Evolutionary conservation across 2,113 vertebrate species (phyloP).

Genomic region (cattle (Bos taurus)): DNA sequence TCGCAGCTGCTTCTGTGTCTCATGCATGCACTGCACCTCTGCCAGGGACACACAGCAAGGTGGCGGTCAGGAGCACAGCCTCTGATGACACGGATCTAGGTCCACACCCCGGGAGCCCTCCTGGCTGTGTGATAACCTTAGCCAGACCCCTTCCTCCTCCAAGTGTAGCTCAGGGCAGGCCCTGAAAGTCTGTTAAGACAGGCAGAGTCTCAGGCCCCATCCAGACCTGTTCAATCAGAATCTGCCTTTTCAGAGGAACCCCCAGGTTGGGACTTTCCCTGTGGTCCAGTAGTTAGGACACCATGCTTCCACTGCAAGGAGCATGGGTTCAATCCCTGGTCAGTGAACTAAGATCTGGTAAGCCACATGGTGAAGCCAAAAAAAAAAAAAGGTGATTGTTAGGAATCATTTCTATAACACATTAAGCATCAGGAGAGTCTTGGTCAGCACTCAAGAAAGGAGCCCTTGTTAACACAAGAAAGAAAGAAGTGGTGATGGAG

Average conservation of each 20-base stretch:
- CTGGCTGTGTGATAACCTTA: not conserved
- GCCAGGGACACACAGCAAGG: not conserved
- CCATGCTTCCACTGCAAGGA: not conserved
- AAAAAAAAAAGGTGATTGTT: not conserved
- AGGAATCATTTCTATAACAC: not conserved
- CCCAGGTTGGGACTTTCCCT: not conserved
- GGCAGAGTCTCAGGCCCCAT: not conserved
- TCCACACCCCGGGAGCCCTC: not conserved
- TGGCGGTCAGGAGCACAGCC: not conserved
- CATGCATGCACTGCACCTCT: slow-evolving; percentile 94
- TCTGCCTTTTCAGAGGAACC: not conserved
- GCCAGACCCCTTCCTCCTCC: not conserved
- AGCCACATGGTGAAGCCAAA: not conserved
- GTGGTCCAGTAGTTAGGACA: not conserved
- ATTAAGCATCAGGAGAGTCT: not conserved
- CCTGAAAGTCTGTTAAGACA: not conserved
- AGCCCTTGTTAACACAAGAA: not conserved
- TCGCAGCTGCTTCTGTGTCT: slow-evolving; percentile 92
- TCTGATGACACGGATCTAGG: not conserved
- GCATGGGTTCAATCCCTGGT: not conserved
- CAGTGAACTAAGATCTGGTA: not conserved
- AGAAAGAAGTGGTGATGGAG: too few species aligned
- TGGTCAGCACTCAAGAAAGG: not conserved
- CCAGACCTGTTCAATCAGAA: not conserved
- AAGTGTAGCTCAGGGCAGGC: not conserved